Percentiles rank a stretch among this genome's conserved stretches.
These are phyloP conservation scores for Alfaro cultratus DNA, from an alignment of 2,797 vertebrate species.

Conservation along the genomic window DNA sequence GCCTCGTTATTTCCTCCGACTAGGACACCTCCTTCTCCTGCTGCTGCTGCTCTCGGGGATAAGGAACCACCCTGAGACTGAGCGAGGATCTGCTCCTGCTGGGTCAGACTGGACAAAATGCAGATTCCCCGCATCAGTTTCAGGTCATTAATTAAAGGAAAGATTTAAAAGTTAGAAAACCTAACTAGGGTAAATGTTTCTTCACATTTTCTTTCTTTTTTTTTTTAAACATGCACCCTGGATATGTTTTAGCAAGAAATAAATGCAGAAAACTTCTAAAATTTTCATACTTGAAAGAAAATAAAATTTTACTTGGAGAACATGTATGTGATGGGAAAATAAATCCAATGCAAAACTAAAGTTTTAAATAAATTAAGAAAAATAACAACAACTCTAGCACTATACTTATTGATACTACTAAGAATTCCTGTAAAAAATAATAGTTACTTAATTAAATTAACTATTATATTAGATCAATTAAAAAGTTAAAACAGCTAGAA, in stretches of 20 bases:
- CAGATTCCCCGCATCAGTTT: not conserved
- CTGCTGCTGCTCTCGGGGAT: conserved; percentile 64
- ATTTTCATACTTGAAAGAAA: not conserved
- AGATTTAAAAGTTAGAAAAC: not conserved
- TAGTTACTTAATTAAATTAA: no score
- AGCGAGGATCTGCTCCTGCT: conserved; percentile 87
- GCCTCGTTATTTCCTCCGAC: conserved; percentile 59
- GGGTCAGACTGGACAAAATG: conserved; percentile 83
- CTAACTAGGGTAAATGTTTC: not conserved
- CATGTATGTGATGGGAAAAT: not conserved
- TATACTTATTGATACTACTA: not conserved
- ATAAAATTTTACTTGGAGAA: not conserved
- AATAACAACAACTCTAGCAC: not conserved
- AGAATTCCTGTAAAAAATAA: not conserved
- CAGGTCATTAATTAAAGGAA: not conserved
- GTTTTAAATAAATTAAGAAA: not conserved
- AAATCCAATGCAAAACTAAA: not conserved
- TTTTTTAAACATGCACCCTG: not conserved
- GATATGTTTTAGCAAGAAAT: not conserved
- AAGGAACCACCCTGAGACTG: conserved; percentile 80
- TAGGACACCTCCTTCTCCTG: conserved; percentile 24
- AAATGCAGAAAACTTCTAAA: not conserved
- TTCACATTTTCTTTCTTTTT: not conserved
- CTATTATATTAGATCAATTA: not conserved
- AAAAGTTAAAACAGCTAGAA: not conserved